Percentiles rank a stretch among this genome's conserved stretches.
phyloP scores from a whole-genome alignment of 2,888 invertebrate genomes.

The Drosophila siamana region DNA sequence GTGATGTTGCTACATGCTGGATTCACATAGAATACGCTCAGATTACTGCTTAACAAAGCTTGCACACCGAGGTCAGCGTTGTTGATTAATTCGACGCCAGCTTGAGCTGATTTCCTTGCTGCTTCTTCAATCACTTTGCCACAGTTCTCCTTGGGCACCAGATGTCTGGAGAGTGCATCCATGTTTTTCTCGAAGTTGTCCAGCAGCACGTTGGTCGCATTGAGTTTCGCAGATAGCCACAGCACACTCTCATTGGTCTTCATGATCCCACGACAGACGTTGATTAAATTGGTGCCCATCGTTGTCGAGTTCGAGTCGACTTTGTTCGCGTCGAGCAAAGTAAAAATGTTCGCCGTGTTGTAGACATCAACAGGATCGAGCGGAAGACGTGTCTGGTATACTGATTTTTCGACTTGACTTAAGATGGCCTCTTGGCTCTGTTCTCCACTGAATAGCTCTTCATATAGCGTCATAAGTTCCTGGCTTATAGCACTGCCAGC shows the following conservation, averaged over 20 bases:
- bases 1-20: constrained; percentile 79
- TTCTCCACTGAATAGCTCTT: constrained; percentile 22
- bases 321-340: constrained; percentile 18
- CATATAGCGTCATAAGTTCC: constrained; percentile 61
- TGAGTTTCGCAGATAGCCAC: constrained; percentile 85
- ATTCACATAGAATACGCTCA: constrained; percentile 83
- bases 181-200: constrained; percentile 87
- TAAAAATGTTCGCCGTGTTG: constrained; percentile 51
- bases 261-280: constrained; percentile 86
- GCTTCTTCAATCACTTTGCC: background rate
- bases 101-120: background rate
- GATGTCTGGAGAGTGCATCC: constrained; percentile 81
- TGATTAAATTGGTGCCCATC: constrained; percentile 68
- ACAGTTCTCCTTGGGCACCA: constrained; percentile 50
- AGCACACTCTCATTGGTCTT: constrained; percentile 83
- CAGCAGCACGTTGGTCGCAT: constrained; percentile 88
- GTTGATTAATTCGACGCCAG: constrained; percentile 43
- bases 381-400: constrained; percentile 44
- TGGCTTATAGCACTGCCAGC: constrained; percentile 60
- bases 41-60: constrained; percentile 71
- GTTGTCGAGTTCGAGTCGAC: constrained; percentile 27
- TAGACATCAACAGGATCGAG: constrained; percentile 54
- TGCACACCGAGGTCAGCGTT: constrained; percentile 70
- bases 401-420: constrained; percentile 40
- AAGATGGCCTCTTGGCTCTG: constrained; percentile 37